These are phyloP conservation scores for Alsophila aescularia DNA, from an alignment of 2,888 invertebrate species.

Conservation along the genomic window DNA sequence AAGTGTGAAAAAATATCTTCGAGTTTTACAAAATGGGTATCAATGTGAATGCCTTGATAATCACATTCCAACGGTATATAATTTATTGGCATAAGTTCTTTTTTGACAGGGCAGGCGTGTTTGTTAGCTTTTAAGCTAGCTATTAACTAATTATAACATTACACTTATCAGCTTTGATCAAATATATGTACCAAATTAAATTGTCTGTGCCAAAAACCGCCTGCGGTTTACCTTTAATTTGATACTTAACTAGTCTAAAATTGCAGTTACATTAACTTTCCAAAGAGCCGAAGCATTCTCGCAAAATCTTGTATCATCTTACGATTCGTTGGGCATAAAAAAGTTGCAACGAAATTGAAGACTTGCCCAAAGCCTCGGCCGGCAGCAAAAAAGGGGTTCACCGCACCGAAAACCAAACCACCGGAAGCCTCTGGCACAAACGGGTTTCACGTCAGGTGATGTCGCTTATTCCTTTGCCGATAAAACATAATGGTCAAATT, in stretches of 20 bases:
- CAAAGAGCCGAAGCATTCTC: slow-evolving; percentile 5
- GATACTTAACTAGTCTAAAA: slow-evolving; percentile 4
- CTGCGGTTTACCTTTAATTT: slow-evolving; percentile 5
- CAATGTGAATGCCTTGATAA: no score
- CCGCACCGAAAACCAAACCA: slow-evolving; percentile 32
- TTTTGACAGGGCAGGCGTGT: no score
- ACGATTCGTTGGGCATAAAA: slow-evolving; percentile 8
- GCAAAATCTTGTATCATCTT: slow-evolving; percentile 5
- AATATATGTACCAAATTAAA: slow-evolving; percentile 6
- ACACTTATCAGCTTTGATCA: not conserved
- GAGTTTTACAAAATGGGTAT: no score
- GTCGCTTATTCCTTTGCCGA: slow-evolving; percentile 14
- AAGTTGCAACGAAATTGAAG: slow-evolving; percentile 30
- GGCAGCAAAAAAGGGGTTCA: slow-evolving; percentile 36
- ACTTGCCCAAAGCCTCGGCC: slow-evolving; percentile 19
- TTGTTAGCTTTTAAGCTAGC: no score
- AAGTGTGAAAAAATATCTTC: no score
- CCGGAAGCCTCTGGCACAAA: slow-evolving; percentile 28
- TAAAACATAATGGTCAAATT: slow-evolving; percentile 4
- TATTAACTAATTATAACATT: no score
- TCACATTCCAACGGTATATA: no score
- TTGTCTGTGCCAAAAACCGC: not conserved
- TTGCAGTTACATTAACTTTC: slow-evolving; percentile 8
- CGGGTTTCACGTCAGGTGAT: slow-evolving; percentile 29
- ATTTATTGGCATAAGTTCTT: no score